A percentile compares a stretch with the other conserved stretches of the same genome.
Evolutionary conservation across 2,797 vertebrate species (phyloP).

Genomic region (Salarias fasciatus): DNA sequence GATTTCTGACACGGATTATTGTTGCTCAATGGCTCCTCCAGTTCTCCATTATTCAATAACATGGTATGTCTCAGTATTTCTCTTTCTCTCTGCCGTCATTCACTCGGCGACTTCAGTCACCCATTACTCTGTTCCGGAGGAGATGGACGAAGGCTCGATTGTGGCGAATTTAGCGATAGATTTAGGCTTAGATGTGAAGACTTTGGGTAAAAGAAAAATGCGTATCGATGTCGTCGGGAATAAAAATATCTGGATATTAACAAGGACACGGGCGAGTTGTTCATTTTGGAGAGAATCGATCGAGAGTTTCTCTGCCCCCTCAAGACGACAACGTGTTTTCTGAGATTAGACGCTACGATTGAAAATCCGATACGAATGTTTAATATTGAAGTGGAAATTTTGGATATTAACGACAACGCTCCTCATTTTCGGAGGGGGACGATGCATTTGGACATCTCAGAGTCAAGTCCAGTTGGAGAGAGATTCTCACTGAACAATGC

Average conservation of each 20-base stretch:
- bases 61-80: conserved; percentile 52
- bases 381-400: conserved; percentile 58
- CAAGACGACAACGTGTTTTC: conserved; percentile 18
- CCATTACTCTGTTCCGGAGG: conserved; percentile 72
- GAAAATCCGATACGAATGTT: conserved; percentile 41
- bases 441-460: too few relatives aligned
- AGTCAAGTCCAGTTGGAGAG: too few relatives aligned
- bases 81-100: not conserved
- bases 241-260: too few relatives aligned
- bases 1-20: too few relatives aligned
- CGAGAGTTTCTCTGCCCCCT: conserved; percentile 66
- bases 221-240: too few relatives aligned
- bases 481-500: too few relatives aligned
- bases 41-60: conserved; percentile 12
- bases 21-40: too few relatives aligned
- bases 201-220: too few relatives aligned
- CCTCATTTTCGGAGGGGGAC: too few relatives aligned
- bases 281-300: conserved; percentile 66
- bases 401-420: conserved; percentile 67
- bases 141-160: too few relatives aligned
- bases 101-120: conserved; percentile 27
- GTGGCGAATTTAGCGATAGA: too few relatives aligned
- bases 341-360: not conserved
- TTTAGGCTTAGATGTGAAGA: too few relatives aligned
- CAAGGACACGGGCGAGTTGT: conserved; percentile 63